Conservation (phyloP, 2,797 vertebrate species). For the Tenualosa thibaudeaui region DNA sequence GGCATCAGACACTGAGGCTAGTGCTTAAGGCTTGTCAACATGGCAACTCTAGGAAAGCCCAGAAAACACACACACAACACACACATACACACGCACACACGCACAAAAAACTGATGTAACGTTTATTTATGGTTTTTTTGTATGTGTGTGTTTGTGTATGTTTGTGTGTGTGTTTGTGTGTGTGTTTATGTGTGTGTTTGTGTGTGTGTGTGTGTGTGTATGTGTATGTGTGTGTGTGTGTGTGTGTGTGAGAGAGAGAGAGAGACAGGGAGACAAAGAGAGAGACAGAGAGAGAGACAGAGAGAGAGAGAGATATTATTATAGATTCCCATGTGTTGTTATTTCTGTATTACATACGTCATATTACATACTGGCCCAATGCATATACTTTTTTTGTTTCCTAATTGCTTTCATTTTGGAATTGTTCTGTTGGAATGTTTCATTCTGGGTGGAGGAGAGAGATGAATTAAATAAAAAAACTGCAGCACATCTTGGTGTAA, state of each 20-base stretch:
- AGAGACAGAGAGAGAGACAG: too few species aligned
- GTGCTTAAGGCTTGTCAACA: background rate
- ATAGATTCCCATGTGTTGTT: background rate
- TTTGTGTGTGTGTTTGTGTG: background rate
- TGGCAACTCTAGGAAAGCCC: background rate
- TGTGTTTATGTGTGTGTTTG: too few species aligned
- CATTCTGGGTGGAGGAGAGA: conserved; percentile 62
- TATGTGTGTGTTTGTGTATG: background rate
- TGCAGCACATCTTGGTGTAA: conserved; percentile 19
- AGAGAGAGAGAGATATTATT: background rate
- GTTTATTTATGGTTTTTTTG: background rate
- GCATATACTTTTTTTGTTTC: background rate
- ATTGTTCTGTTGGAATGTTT: background rate
- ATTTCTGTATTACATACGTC: background rate
- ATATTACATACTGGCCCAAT: background rate
- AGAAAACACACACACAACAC: background rate
- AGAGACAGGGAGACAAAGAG: too few species aligned
- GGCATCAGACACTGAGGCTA: background rate
- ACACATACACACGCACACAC: conserved; percentile 6
- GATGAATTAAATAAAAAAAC: conserved; percentile 41
- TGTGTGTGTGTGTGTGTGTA: background rate
- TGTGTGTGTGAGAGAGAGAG: too few species aligned
- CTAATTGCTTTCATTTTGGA: conserved; percentile 16
- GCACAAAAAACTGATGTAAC: conserved; percentile 5
- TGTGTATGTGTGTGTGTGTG: background rate